Conservation (phyloP, 2,797 vertebrate species). For the Lutra lutra region DNA sequence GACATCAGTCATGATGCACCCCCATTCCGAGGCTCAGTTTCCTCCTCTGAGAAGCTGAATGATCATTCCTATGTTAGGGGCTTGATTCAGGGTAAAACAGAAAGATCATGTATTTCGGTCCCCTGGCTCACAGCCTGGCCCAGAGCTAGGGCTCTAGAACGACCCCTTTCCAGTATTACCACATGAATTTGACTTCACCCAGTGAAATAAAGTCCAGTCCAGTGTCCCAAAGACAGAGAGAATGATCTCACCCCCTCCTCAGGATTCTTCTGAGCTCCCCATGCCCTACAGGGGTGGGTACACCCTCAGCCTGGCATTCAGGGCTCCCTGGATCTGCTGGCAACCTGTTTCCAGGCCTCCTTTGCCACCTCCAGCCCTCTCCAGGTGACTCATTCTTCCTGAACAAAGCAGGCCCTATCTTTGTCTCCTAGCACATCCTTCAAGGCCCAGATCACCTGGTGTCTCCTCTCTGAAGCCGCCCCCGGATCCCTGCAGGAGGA, state of each 20-base stretch:
- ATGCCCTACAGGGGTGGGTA: rapidly evolving
- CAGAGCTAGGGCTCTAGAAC: background rate
- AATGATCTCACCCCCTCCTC: background rate
- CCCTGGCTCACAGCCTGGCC: background rate
- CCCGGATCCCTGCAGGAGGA: slow-evolving; percentile 28
- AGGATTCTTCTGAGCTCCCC: background rate
- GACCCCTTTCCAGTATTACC: background rate
- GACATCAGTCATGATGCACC: background rate
- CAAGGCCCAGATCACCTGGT: slow-evolving; percentile 22
- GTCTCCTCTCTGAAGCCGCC: slow-evolving; percentile 20
- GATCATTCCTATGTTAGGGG: background rate
- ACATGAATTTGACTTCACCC: background rate
- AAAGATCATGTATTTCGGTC: background rate
- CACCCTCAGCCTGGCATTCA: background rate
- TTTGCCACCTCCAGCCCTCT: background rate
- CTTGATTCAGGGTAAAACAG: background rate
- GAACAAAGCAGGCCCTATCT: slow-evolving; percentile 64
- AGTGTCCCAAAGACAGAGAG: background rate
- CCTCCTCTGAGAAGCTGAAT: background rate
- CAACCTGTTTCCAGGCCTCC: background rate
- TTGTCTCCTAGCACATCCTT: background rate
- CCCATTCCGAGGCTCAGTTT: background rate
- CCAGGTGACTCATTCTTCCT: slow-evolving; percentile 55
- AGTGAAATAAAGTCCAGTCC: background rate
- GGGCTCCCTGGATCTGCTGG: background rate